Percentiles rank a stretch among this genome's conserved stretches.
These are phyloP conservation scores for Butorides virescens DNA, from an alignment of 2,113 vertebrate species.

Conservation along the genomic window DNA sequence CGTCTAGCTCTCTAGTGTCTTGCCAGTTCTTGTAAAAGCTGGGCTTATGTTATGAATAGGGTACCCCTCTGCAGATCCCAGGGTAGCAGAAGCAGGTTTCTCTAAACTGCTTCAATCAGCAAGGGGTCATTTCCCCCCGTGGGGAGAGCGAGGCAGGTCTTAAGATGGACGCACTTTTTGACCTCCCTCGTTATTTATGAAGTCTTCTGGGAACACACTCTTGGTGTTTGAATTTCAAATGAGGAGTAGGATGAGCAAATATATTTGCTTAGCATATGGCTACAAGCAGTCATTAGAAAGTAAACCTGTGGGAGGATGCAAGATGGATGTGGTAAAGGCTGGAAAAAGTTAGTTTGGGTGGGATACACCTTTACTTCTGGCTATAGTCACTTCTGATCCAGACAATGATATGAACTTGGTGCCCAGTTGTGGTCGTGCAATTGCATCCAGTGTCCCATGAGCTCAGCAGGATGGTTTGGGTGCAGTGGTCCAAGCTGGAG, in stretches of 20 bases:
- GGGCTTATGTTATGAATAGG: not conserved
- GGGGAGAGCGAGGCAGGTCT: not conserved
- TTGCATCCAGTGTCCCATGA: not conserved
- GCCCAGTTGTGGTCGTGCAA: not conserved
- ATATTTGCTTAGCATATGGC: not conserved
- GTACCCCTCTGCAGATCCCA: not conserved
- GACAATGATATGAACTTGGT: not conserved
- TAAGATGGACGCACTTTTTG: not conserved
- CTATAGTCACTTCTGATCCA: not conserved
- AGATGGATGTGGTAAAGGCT: not conserved
- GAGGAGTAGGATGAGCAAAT: conserved; percentile 6
- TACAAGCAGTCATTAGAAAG: not conserved
- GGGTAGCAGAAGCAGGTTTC: not conserved
- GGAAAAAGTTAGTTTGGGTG: not conserved
- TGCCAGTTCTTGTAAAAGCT: conserved; percentile 14
- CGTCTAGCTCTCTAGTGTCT: not conserved
- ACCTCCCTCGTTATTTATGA: not conserved
- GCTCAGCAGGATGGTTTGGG: not conserved
- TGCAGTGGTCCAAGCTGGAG: not conserved
- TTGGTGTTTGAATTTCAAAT: conserved; percentile 5
- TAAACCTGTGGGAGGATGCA: not conserved
- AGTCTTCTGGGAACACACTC: not conserved
- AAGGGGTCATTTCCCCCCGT: not conserved
- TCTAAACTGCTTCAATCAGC: not conserved
- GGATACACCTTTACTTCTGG: not conserved